Evolutionary conservation across 2,888 invertebrate genomes (phyloP), one percentile per base, ranked within the genome.

Genomic region (Ectropis crepuscularia): DNA sequence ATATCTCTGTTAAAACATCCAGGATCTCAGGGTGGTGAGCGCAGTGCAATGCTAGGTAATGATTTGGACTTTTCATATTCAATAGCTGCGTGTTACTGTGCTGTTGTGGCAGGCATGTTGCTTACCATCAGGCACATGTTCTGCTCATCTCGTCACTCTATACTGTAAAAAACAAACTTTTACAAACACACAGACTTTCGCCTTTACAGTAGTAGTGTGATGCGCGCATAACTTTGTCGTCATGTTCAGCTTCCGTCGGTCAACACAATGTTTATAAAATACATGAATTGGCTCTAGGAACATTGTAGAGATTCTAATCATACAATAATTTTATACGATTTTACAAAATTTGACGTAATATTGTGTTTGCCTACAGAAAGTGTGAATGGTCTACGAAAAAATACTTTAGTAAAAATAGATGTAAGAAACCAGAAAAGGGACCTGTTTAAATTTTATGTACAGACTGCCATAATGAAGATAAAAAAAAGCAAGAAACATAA

Each of bases 341-440:
- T n/a, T 6, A 36, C 5, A 54, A 67, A 46, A 16, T 65, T 71
- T 67, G 51, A 79, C 16, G 8, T 63, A 81, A 82, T 79, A 74
- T 84, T 86, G 82, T 87, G 83, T 87, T 86, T 87, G 83, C 84
- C 87, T 78, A 77, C 89, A 90, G 89, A 90, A 87, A 87, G 83
- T 83, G 80, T 89, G 83, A 88, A 61, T 61, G 41, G 64, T 77
- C 77, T 73, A 76, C 76, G 73, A 70, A 76, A 80, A 81, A 77
- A 72, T 71, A 78, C 76, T 62, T 70, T 77, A 72, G 77, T 77
- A 73, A 76, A 81, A 85, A 82, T 80, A 78, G 79, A 77, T 79
- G 77, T 83, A 84, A 84, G 80, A 80, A 78, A 79, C 77, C 75
- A 83, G 79, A 82, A 77, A 82, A 79, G 78, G 81, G 78, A 82